Conservation (phyloP, 1,140 invertebrate genomes). For the Leguminivora glycinivorella region DNA sequence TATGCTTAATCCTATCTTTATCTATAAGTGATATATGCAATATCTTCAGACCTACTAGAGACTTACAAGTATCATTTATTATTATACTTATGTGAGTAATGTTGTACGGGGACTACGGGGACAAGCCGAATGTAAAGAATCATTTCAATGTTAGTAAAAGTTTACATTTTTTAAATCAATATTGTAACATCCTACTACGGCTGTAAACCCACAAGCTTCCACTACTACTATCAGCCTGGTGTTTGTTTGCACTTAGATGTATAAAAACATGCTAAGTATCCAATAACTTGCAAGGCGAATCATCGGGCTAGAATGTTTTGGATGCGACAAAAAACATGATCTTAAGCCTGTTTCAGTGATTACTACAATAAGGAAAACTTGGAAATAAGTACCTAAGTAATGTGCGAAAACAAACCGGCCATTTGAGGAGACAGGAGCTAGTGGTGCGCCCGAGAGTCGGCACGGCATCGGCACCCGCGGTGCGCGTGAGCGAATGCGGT, state of each 20-base stretch:
- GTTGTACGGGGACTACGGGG: background rate
- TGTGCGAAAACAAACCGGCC: background rate
- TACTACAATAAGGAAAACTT: conserved; percentile 32
- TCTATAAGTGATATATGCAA: conserved; percentile 10
- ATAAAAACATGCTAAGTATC: background rate
- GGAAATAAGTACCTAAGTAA: conserved; percentile 33
- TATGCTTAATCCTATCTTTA: conserved; percentile 17
- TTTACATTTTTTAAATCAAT: background rate
- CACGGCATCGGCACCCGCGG: background rate
- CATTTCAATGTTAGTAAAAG: background rate
- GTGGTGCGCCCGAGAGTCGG: background rate
- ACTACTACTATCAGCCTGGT: background rate
- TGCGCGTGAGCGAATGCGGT: background rate
- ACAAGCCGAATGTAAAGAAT: background rate
- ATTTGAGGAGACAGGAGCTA: background rate
- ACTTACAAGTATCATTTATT: conserved; percentile 27
- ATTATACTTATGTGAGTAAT: conserved; percentile 7
- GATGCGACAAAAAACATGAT: background rate
- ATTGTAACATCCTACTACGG: background rate
- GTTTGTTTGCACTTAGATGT: background rate
- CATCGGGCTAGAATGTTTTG: background rate
- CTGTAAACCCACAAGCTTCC: background rate
- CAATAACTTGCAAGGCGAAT: background rate
- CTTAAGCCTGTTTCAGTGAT: conserved; percentile 34
- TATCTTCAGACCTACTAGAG: conserved; percentile 22